Evolutionary conservation across 2,888 invertebrate genomes (phyloP).

Genomic region (Parnassius glacialis): DNA sequence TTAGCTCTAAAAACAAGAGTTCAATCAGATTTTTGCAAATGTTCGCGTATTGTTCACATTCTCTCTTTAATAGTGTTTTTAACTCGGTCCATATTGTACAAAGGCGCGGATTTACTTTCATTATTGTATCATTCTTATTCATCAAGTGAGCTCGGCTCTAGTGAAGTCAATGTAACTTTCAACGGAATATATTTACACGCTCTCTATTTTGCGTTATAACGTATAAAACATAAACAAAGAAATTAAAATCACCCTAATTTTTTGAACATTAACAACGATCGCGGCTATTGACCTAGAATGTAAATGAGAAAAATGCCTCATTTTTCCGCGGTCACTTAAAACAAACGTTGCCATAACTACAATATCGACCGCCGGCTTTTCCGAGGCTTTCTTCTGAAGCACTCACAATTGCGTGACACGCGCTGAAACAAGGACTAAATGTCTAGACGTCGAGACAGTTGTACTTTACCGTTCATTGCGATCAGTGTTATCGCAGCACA

Average conservation of each 20-base stretch:
- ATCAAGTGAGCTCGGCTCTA: conserved; percentile 16
- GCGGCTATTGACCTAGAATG: conserved; percentile 65
- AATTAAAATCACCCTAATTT: conserved; percentile 5
- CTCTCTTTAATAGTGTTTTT: conserved; percentile 10
- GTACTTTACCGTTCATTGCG: conserved; percentile 34
- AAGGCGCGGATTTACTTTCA: conserved; percentile 23
- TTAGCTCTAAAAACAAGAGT: conserved; percentile 6
- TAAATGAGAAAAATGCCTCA: conserved; percentile 66
- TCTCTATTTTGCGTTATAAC: not conserved
- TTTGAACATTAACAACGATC: conserved; percentile 23
- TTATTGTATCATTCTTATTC: conserved; percentile 25
- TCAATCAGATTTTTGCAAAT: conserved; percentile 6
- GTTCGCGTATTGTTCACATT: not conserved
- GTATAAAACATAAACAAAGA: conserved; percentile 14
- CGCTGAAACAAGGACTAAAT: conserved; percentile 68
- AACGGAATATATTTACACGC: conserved; percentile 19
- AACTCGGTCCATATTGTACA: conserved; percentile 2
- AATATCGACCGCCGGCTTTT: conserved; percentile 77
- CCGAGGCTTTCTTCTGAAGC: conserved; percentile 74
- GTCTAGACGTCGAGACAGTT: conserved; percentile 47
- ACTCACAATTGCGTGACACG: conserved; percentile 70
- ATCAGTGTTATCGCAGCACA: conserved; percentile 35
- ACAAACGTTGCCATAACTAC: conserved; percentile 75
- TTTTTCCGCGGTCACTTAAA: conserved; percentile 65
- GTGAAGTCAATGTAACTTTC: conserved; percentile 25